phyloP scores from a whole-genome alignment of 2,888 invertebrate species.

The Agrochola litura region DNA sequence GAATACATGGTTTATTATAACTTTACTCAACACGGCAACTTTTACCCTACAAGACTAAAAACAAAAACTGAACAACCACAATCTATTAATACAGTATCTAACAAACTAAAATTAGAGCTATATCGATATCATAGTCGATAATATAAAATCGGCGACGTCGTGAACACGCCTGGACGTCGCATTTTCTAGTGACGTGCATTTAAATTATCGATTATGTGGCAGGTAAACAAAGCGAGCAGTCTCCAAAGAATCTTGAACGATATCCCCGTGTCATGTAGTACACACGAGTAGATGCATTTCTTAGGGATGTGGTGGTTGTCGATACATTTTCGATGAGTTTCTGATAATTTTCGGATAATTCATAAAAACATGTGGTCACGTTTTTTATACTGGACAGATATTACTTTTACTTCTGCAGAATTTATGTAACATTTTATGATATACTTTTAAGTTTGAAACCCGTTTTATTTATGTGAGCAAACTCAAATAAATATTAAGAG shows the following conservation, averaged over 20 bases:
- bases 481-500: not conserved
- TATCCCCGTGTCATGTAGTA: conserved; percentile 71
- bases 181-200: conserved; percentile 76
- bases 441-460: not conserved
- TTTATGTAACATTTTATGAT: not conserved
- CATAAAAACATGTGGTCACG: not conserved
- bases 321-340: conserved; percentile 24
- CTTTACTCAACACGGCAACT: conserved; percentile 16
- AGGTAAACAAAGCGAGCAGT: conserved; percentile 76
- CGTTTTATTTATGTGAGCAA: not conserved
- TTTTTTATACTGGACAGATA: too few species aligned
- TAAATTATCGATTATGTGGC: conserved; percentile 76
- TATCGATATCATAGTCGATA: conserved; percentile 62
- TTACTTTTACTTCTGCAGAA: not conserved
- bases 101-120: conserved; percentile 59
- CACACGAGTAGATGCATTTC: conserved; percentile 67
- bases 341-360: not conserved
- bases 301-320: conserved; percentile 64
- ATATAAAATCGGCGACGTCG: conserved; percentile 62
- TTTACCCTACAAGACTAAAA: conserved; percentile 13
- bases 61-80: conserved; percentile 32
- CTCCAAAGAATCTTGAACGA: conserved; percentile 73
- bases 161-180: conserved; percentile 62
- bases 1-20: conserved; percentile 11
- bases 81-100: conserved; percentile 55